These are phyloP conservation scores for Euphydryas editha DNA, from an alignment of 2,888 invertebrate genomes.

Conservation along the genomic window DNA sequence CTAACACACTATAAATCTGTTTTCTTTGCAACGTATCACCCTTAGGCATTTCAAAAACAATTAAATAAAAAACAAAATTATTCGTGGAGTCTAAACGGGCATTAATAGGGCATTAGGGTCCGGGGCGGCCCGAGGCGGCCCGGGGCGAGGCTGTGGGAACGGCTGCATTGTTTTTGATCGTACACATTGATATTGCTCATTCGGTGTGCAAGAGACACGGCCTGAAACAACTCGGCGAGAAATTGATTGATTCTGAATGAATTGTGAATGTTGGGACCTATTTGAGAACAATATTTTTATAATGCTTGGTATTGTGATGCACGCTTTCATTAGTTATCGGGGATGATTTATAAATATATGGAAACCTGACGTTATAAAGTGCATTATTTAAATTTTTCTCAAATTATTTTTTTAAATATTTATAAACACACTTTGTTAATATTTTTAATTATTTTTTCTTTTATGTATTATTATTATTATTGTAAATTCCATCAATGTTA, in stretches of 20 bases:
- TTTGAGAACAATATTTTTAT: conserved; percentile 24
- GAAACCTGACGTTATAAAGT: no score
- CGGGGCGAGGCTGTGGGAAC: conserved; percentile 74
- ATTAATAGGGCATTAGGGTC: conserved; percentile 42
- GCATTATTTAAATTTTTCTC: no score
- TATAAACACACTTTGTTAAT: no score
- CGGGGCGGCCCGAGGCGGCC: conserved; percentile 58
- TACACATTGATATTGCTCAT: conserved; percentile 61
- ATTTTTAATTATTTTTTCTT: no score
- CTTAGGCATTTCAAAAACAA: conserved; percentile 75
- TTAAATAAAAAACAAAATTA: conserved; percentile 63
- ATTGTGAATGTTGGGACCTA: conserved; percentile 48
- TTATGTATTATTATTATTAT: no score
- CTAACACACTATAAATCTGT: conserved; percentile 5
- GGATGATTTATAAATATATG: background rate
- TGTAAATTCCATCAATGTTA: no score
- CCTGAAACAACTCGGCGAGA: conserved; percentile 49
- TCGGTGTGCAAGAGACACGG: conserved; percentile 44
- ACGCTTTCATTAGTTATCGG: background rate
- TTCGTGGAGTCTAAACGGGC: conserved; percentile 37
- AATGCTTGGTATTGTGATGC: background rate
- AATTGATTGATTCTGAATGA: conserved; percentile 51
- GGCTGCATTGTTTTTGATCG: conserved; percentile 62
- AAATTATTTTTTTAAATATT: no score
- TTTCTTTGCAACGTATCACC: conserved; percentile 52